These are phyloP conservation scores for Rutilus rutilus DNA, from an alignment of 2,113 vertebrate genomes.

Conservation along the genomic window DNA sequence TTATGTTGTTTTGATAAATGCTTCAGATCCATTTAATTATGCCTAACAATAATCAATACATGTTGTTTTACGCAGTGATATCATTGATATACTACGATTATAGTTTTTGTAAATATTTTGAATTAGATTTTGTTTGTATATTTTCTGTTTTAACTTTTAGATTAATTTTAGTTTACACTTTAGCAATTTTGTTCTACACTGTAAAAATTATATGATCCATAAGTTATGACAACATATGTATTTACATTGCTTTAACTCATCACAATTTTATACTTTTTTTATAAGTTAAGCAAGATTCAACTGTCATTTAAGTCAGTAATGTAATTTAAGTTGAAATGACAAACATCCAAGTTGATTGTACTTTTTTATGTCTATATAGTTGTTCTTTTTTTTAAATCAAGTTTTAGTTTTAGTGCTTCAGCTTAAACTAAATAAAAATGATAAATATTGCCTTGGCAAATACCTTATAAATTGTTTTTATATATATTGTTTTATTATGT, in stretches of 20 bases:
- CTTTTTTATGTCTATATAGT: not conserved
- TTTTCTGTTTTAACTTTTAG: not conserved
- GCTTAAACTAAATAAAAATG: not conserved
- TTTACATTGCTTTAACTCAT: too few relatives aligned
- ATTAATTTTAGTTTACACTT: too few relatives aligned
- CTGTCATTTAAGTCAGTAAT: too few relatives aligned
- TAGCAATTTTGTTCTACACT: not conserved
- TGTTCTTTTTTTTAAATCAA: not conserved
- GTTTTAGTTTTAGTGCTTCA: not conserved
- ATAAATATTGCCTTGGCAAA: too few relatives aligned
- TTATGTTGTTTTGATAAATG: not conserved
- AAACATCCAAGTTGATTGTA: too few relatives aligned
- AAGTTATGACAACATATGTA: too few relatives aligned
- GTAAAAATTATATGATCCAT: too few relatives aligned
- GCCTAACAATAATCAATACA: not conserved
- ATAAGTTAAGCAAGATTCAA: too few relatives aligned
- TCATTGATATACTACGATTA: not conserved
- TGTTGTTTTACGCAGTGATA: not conserved
- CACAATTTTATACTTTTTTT: too few relatives aligned
- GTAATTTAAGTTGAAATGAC: too few relatives aligned
- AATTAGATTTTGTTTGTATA: not conserved
- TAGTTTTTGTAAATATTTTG: not conserved
- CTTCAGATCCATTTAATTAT: not conserved
- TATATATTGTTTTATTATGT: not conserved
- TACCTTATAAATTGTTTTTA: too few relatives aligned